phyloP scores from a whole-genome alignment of 2,797 vertebrate genomes.

The Zenarchopterus dispar region DNA sequence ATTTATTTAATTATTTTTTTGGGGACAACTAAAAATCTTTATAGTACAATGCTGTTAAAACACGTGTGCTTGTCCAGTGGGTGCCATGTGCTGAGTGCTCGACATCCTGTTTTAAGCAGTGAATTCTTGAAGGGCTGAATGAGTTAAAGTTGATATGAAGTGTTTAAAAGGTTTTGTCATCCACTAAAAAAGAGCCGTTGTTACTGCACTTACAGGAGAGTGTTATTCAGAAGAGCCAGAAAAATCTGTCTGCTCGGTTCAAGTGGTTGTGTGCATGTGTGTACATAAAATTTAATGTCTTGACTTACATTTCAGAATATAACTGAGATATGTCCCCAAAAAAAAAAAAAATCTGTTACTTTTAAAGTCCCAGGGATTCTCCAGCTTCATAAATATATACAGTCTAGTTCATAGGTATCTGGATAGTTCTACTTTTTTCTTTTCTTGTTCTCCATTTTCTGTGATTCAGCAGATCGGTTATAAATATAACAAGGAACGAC shows the following conservation, averaged over 20 bases:
- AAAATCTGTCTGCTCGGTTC: constrained; percentile 36
- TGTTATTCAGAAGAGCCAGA: constrained; percentile 35
- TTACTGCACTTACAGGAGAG: constrained; percentile 48
- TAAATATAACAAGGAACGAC: too few species aligned
- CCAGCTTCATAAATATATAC: constrained; percentile 2
- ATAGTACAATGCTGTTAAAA: constrained; percentile 21
- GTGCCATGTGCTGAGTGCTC: constrained; percentile 6
- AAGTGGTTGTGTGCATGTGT: background rate
- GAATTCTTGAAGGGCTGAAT: constrained; percentile 46
- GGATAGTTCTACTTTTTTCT: too few species aligned
- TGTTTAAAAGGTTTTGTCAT: constrained; percentile 60
- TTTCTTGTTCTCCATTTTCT: too few species aligned
- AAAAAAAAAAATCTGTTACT: too few species aligned
- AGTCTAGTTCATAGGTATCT: too few species aligned
- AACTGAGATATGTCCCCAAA: constrained; percentile 5
- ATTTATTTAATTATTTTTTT: background rate
- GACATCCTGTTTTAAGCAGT: constrained; percentile 11
- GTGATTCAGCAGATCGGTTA: too few species aligned
- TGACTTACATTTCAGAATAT: constrained; percentile 9
- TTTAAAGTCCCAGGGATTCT: constrained; percentile 13
- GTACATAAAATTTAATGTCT: constrained; percentile 11
- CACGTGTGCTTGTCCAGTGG: background rate
- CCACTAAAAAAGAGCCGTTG: constrained; percentile 43
- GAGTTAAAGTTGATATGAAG: constrained; percentile 61
- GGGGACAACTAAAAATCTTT: constrained; percentile 2